Conservation (phyloP, 1,140 invertebrate genomes). For the Diprion similis region DNA sequence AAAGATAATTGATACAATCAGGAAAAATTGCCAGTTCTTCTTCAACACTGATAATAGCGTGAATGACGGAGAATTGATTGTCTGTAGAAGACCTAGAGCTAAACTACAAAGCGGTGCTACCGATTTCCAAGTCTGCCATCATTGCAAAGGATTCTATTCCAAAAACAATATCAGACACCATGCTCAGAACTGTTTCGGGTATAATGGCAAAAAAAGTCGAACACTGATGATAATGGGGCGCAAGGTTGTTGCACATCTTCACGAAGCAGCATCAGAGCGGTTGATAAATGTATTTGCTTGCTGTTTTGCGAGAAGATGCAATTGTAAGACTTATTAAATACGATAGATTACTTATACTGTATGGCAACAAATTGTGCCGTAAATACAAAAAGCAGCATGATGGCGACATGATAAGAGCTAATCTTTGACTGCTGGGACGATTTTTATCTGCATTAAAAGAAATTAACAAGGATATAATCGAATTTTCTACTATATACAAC, state of each 20-base stretch:
- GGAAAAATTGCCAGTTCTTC: constrained; percentile 28
- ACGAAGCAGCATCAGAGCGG: constrained; percentile 4
- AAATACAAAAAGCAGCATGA: constrained; percentile 32
- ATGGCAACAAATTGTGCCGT: constrained; percentile 33
- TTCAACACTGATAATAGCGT: constrained; percentile 26
- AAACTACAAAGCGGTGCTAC: constrained; percentile 15
- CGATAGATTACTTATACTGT: constrained; percentile 32
- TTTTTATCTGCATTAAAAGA: constrained; percentile 25
- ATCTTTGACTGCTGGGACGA: constrained; percentile 26
- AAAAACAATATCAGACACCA: constrained; percentile 24
- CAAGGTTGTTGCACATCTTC: constrained; percentile 9
- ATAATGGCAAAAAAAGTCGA: constrained; percentile 17
- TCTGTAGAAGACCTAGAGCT: constrained; percentile 28
- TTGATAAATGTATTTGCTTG: constrained; percentile 26
- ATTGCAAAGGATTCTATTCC: constrained; percentile 29
- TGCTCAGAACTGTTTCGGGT: constrained; percentile 9
- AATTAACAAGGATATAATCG: constrained; percentile 11
- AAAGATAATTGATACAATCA: constrained; percentile 21
- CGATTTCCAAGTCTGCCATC: constrained; percentile 23
- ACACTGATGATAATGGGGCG: constrained; percentile 14
- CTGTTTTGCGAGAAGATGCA: constrained; percentile 26
- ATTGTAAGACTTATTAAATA: constrained; percentile 28
- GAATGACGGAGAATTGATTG: constrained; percentile 31
- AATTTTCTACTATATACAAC: constrained; percentile 24
- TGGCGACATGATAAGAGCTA: constrained; percentile 23